Percentiles rank a stretch among this genome's conserved stretches.
Conservation (phyloP, 2,797 vertebrate species). For the Phoxinus dragarum region DNA sequence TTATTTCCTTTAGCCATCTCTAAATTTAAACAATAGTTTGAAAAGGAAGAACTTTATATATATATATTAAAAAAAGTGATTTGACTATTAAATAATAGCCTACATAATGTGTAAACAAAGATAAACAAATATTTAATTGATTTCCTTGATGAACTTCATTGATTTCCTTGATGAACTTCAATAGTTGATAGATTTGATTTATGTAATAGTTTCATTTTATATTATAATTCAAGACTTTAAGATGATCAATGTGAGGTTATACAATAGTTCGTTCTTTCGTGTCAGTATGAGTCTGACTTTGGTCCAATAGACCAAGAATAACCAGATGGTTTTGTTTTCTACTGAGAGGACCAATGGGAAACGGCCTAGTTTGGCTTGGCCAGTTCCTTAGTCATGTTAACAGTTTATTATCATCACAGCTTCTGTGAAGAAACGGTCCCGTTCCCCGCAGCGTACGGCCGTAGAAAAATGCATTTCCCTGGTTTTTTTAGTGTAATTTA, state of each 20-base stretch:
- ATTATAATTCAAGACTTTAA: background rate
- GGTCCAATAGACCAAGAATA: background rate
- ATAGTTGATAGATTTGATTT: background rate
- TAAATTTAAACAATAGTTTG: no score
- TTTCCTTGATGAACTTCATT: no score
- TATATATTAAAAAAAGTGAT: background rate
- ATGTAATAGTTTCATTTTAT: background rate
- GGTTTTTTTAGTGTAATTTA: conserved; percentile 19
- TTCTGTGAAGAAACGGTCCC: background rate
- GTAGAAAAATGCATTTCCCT: background rate
- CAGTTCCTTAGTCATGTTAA: background rate
- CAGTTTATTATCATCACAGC: conserved; percentile 4
- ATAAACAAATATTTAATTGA: background rate
- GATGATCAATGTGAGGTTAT: background rate
- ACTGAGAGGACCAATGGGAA: background rate
- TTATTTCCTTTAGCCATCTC: background rate
- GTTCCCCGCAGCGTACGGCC: background rate
- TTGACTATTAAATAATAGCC: background rate
- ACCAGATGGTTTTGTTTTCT: conserved; percentile 3
- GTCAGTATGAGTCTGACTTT: no score
- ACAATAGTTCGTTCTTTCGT: no score
- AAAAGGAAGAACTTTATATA: background rate
- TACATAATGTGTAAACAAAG: background rate
- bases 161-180: background rate
- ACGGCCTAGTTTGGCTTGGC: background rate